phyloP scores from a whole-genome alignment of 2,888 invertebrate genomes.

The Cecidostiba fungosa region DNA sequence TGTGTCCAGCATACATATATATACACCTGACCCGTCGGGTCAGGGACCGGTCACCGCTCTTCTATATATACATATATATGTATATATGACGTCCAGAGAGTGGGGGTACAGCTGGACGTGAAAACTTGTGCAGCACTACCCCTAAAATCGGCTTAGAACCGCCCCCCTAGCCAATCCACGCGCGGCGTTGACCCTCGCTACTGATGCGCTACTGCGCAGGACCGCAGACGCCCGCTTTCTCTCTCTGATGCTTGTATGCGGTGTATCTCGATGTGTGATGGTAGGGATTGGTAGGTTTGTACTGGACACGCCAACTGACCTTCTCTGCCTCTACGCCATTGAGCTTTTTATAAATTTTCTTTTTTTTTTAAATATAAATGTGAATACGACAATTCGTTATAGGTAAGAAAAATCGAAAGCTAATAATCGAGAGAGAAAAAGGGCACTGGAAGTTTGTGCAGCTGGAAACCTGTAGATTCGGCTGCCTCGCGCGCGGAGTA shows the following conservation, averaged over 20 bases:
- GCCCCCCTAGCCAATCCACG: constrained; percentile 77
- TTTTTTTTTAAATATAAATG: background rate
- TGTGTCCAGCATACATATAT: background rate
- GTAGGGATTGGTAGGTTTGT: background rate
- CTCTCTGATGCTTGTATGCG: background rate
- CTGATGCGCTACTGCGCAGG: constrained; percentile 75
- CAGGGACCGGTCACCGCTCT: constrained; percentile 62
- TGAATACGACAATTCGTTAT: background rate
- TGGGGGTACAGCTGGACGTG: constrained; percentile 66
- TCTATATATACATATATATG: background rate
- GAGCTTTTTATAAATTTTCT: background rate
- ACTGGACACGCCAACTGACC: constrained; percentile 8
- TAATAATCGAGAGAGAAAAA: too few species aligned
- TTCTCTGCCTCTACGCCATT: background rate
- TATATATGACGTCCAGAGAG: constrained; percentile 65
- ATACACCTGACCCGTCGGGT: constrained; percentile 71
- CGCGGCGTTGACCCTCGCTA: constrained; percentile 70
- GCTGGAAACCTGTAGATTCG: constrained; percentile 64
- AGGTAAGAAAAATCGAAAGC: too few species aligned
- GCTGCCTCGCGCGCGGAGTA: background rate
- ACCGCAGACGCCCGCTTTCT: constrained; percentile 65
- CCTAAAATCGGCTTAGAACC: constrained; percentile 79
- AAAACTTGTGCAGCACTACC: constrained; percentile 70
- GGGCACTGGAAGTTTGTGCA: background rate
- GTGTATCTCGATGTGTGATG: background rate